Percentiles rank a stretch among this genome's conserved stretches.
These are phyloP conservation scores for Cantharis flavilabris DNA, from an alignment of 2,888 invertebrate species.

Conservation along the genomic window DNA sequence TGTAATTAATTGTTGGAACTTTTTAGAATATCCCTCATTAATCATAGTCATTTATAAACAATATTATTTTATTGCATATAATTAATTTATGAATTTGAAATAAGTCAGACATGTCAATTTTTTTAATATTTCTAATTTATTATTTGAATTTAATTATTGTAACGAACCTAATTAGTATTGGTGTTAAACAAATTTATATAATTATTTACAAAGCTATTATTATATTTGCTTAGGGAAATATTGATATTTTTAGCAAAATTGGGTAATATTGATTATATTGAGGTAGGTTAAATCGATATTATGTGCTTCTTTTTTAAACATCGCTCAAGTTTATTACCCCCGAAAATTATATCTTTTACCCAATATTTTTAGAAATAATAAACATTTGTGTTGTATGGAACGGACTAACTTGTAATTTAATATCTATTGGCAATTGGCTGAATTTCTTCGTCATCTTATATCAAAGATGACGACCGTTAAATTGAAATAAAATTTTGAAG, in stretches of 20 bases:
- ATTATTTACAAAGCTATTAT: not conserved
- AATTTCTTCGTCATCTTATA: conserved; percentile 2
- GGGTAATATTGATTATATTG: not conserved
- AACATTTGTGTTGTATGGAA: not conserved
- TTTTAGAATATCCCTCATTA: not conserved
- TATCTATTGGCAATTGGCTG: conserved; percentile 4
- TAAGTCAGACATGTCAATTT: not conserved
- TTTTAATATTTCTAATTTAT: not conserved
- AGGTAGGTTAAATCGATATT: not conserved
- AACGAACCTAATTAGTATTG: not conserved
- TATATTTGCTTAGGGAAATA: not conserved
- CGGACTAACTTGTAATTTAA: not conserved
- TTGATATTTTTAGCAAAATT: not conserved
- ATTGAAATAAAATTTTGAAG: conserved; percentile 12
- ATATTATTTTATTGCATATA: not conserved
- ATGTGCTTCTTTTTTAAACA: not conserved
- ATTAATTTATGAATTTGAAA: not conserved
- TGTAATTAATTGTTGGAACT: not conserved
- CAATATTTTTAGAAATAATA: not conserved
- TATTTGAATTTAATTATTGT: not conserved
- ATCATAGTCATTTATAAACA: not conserved
- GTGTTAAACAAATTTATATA: not conserved
- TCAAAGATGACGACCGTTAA: conserved; percentile 10
- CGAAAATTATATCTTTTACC: not conserved
- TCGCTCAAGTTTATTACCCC: not conserved